Evolutionary conservation across 2,888 invertebrate species (phyloP), one percentile per base, ranked within the genome.

Genomic region (Alsophila aescularia): DNA sequence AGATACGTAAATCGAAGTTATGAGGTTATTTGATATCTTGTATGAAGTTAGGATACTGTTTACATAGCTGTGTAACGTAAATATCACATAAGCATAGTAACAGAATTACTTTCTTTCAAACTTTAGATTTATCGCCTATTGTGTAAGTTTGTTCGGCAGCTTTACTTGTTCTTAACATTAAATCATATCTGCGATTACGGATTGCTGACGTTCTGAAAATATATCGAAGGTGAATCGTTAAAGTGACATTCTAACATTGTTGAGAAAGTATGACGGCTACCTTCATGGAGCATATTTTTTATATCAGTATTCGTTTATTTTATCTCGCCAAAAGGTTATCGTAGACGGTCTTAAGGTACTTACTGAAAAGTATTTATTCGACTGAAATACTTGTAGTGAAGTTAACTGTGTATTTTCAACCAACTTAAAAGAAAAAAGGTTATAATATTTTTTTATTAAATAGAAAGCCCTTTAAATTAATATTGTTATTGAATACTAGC

Each of bases 41-140:
- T 31, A 7, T 18, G 13, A 10, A 47, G 39, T 16, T 36, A 29
- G 0, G n/a, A 5, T 49, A 55, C 55, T 55, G 55, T n/a, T 1
- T 8, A 6, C 9, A 14, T 8, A 36, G 2, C 18, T 24, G 5
- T 40, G 24, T 34, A 24, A 21, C 32, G 24, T 34, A 24, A 21
- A 24, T 77, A 85, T 85, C 81, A 74, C 78, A 84, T 83, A 83
- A 77, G 85, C 80, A 85, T 80, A 79, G 81, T 79, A 79, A 82
- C 81, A 82, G 76, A 83, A 87, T 87, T 87, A 88, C 87, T 87
- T 87, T 84, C 83, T 83, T 83, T 74, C 79, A 79, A 87, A 88
- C 82, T 87, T 87, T 81, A 84, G 87, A 89, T 90, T 90, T 90
- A 90, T 90, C 84, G 85, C 77, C 75, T 76, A 81, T 82, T 82